Evolutionary conservation across 2,888 invertebrate genomes (phyloP).

Genomic region (Acanthosepion pharaonis): DNA sequence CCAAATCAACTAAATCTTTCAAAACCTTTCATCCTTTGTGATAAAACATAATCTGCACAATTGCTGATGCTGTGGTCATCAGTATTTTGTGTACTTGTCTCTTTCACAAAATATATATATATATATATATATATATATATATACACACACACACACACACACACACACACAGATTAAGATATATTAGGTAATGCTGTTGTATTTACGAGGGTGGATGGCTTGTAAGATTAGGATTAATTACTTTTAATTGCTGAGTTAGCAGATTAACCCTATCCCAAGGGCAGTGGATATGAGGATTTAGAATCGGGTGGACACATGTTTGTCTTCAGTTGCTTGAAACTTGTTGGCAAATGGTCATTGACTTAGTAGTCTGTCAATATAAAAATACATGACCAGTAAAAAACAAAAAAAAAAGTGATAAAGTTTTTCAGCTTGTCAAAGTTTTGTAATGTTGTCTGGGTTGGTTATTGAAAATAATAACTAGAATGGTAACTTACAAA

Average conservation of each 20-base stretch:
- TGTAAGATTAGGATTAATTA: background rate
- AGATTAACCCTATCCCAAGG: background rate
- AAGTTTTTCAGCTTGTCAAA: too few species aligned
- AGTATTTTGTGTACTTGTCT: background rate
- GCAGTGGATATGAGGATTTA: background rate
- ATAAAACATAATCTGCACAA: background rate
- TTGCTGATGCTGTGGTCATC: background rate
- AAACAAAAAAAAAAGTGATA: too few species aligned
- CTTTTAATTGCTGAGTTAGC: background rate
- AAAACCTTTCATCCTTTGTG: background rate
- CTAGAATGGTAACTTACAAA: too few species aligned
- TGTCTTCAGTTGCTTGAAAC: background rate
- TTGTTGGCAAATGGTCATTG: background rate
- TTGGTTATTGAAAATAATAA: too few species aligned
- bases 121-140: too few species aligned
- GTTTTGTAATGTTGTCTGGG: too few species aligned
- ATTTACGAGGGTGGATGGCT: background rate
- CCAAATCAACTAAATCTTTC: background rate
- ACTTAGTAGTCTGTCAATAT: too few species aligned
- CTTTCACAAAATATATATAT: background rate
- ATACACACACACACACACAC: too few species aligned
- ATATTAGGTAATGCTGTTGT: background rate
- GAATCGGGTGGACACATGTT: background rate
- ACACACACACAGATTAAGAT: background rate
- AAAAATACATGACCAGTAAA: too few species aligned